Base-by-base conservation (phyloP, 2,113 vertebrate genomes). In the Brachionichthys hirsutus region DNA sequence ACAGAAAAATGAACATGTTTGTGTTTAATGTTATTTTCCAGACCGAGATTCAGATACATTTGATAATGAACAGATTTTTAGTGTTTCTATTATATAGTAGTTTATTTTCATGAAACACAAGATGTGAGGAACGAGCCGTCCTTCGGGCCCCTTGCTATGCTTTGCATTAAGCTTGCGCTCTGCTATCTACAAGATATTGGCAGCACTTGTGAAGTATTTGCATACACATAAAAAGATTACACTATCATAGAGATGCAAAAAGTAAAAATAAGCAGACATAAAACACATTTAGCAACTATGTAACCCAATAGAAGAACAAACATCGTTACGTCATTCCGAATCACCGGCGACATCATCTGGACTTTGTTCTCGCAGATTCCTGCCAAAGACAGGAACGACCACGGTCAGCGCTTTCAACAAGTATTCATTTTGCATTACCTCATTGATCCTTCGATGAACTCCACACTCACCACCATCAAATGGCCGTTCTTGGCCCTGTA, bases 401-500 rank as follows among this genome's bases (percentile, higher is more conserved):
- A 45, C 5, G 1, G 12, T 72, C 8, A 61, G 5, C 41, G 49
- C 38, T 62, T 1, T 0, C 3, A 6, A 1, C 16, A n/a, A 40
- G 22, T 7, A 13, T 9, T 22, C 20, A 35, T 15, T 14, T 53
- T 0, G 14, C 1, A 9, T 10, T 15, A 8, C 12, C 9, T 13
- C 12, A 30, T 1, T 35, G 9, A 41, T 14, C 12, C 4, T 51
- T 40, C 20, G 14, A n/a, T 54, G 14, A 58, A 46, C 14, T 49
- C 3, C 15, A 43, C 13, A 74, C 95, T 94, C 83, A 98, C 96
- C 94, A 98, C 96, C 51, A 90, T 95, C 48, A 98, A 76, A 12
- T 94, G 94, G 65, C 96, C 96, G 0, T 92, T 95, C 89, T 94
- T 97, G 65, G 93, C 92, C 88, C 92, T 94, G 83, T 94, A 97